Conservation (phyloP, 2,888 invertebrate genomes). For the Cheilosia scutellata region DNA sequence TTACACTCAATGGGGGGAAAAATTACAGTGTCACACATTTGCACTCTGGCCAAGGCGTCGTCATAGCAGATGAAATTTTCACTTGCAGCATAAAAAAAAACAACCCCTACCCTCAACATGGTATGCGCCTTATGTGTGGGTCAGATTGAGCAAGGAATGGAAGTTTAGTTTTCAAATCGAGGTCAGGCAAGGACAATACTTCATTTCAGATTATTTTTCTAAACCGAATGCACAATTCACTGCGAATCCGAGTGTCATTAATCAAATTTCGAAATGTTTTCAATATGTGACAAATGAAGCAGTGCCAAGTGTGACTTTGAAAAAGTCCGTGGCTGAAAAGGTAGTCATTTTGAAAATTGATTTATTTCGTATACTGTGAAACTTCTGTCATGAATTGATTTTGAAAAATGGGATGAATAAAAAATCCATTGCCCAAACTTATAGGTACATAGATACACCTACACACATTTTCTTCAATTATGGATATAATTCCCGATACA, state of each 20-base stretch:
- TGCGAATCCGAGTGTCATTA: conserved; percentile 40
- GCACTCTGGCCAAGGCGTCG: conserved; percentile 58
- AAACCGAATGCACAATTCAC: conserved; percentile 32
- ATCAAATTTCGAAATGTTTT: conserved; percentile 53
- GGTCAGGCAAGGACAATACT: conserved; percentile 63
- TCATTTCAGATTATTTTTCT: conserved; percentile 52
- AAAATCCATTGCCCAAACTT: no score
- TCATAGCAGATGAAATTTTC: neutral
- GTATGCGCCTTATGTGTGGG: conserved; percentile 1
- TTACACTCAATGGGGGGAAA: conserved; percentile 67
- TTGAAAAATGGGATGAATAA: no score
- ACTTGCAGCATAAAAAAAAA: neutral
- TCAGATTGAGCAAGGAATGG: neutral
- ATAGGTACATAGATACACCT: no score
- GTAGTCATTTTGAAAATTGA: neutral
- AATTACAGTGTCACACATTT: conserved; percentile 71
- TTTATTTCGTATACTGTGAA: neutral
- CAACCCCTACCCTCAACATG: neutral
- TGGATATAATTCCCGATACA: no score
- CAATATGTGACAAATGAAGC: conserved; percentile 56
- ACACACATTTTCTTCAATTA: no score
- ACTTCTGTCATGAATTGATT: no score
- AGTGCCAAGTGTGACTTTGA: conserved; percentile 3
- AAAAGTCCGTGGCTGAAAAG: neutral
- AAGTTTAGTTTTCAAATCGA: conserved; percentile 57